Percentiles rank a stretch among this genome's conserved stretches.
Conservation (phyloP, 2,113 vertebrate genomes). For the Poecile atricapillus region DNA sequence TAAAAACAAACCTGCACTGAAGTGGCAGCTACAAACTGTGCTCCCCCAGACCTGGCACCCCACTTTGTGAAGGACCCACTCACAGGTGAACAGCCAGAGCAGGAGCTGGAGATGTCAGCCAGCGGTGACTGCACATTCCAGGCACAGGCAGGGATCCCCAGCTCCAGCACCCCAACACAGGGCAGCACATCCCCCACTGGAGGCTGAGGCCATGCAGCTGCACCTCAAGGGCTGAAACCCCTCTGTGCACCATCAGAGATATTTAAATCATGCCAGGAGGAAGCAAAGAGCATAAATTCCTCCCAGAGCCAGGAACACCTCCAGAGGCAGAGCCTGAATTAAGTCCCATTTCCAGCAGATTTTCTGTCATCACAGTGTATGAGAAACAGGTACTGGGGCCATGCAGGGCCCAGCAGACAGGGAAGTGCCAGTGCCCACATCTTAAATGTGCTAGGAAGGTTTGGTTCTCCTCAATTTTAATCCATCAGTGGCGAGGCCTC, state of each 20-base stretch:
- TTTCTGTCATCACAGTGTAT: not conserved
- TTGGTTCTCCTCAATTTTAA: not conserved
- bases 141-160: not conserved
- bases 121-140: fast-evolving
- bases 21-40: not conserved
- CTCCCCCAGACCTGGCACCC: not conserved
- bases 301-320: not conserved
- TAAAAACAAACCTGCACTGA: not conserved
- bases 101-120: not conserved
- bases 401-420: not conserved
- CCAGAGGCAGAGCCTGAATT: conserved; percentile 2
- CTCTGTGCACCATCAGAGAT: not conserved
- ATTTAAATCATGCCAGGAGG: not conserved
- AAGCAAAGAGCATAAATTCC: conserved; percentile 1
- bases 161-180: fast-evolving
- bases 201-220: not conserved
- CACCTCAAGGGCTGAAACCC: not conserved
- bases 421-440: fast-evolving
- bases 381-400: not conserved
- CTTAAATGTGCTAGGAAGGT: not conserved
- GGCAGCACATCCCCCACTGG: not conserved
- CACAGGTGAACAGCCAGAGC: fast-evolving
- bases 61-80: not conserved
- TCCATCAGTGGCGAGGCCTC: not conserved
- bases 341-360: not conserved